phyloP scores from a whole-genome alignment of 2,888 invertebrate species.

The Adelognathus sp. region DNA sequence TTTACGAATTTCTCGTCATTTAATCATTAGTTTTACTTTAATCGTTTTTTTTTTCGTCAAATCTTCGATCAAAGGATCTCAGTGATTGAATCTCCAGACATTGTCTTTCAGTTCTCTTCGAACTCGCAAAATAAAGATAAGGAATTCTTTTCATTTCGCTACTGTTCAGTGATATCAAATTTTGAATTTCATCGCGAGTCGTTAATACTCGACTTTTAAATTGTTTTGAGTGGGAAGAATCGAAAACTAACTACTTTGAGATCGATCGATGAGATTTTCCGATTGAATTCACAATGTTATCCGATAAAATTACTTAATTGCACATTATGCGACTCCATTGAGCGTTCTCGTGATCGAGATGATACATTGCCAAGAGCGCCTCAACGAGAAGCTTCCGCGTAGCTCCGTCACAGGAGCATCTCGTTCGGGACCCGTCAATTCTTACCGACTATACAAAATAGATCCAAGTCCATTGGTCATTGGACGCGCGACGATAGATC shows the following conservation, averaged over 20 bases:
- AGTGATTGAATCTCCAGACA: not conserved
- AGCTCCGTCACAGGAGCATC: no score
- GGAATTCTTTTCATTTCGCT: no score
- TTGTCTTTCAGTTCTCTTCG: not conserved
- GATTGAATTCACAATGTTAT: not conserved
- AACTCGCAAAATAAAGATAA: no score
- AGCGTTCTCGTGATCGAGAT: constrained; percentile 27
- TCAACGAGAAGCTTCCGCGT: no score
- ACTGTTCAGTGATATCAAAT: not conserved
- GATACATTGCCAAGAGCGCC: constrained; percentile 1
- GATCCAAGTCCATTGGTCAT: constrained; percentile 48
- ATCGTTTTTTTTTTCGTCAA: not conserved
- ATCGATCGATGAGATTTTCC: not conserved
- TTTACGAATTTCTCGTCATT: not conserved
- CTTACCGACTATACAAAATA: constrained; percentile 38
- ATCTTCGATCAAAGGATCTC: not conserved
- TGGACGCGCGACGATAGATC: constrained; percentile 17
- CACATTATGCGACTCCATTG: constrained; percentile 12
- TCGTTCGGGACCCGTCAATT: constrained; percentile 24
- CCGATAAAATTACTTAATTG: not conserved
- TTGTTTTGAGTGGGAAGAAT: not conserved
- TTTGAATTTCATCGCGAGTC: not conserved
- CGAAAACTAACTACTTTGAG: not conserved
- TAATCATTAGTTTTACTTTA: constrained; percentile 30
- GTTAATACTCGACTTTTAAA: not conserved